A percentile compares a stretch with the other conserved stretches of the same genome.
Conservation (phyloP, 2,797 vertebrate genomes). For the Gymnopithys bicolor region DNA sequence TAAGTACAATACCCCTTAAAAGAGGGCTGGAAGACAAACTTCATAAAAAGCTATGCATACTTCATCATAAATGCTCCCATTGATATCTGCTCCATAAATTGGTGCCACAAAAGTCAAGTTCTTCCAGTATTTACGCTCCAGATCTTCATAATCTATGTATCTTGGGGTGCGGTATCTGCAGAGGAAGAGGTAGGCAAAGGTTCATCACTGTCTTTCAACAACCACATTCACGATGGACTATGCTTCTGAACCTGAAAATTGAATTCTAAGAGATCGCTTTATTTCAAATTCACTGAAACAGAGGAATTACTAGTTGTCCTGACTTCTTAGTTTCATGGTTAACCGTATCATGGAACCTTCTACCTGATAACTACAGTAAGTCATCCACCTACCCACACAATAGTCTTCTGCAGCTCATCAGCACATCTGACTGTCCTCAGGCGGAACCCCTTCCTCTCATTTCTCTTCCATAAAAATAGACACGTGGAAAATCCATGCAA, state of each 20-base stretch:
- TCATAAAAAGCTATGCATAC: constrained; percentile 76
- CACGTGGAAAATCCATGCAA: neutral
- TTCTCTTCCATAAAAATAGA: neutral
- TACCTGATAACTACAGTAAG: neutral
- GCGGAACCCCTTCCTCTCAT: neutral
- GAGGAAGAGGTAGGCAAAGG: constrained; percentile 29
- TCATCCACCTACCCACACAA: neutral
- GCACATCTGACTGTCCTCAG: neutral
- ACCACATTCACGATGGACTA: neutral
- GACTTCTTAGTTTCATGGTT: neutral
- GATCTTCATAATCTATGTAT: constrained; percentile 93
- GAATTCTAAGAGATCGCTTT: neutral
- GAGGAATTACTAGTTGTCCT: neutral
- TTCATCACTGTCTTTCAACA: neutral
- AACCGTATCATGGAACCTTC: neutral
- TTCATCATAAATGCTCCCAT: constrained; percentile 95
- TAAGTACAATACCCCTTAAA: neutral
- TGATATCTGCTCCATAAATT: constrained; percentile 97
- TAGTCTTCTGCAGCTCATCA: neutral
- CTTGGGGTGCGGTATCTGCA: constrained; percentile 94
- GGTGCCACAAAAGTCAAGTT: constrained; percentile 97
- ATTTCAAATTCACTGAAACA: neutral
- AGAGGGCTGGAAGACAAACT: neutral
- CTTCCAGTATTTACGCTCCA: constrained; percentile 98
- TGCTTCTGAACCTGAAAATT: neutral